A percentile compares a stretch with the other conserved stretches of the same genome.
phyloP scores from a whole-genome alignment of 2,113 vertebrate species.

The Xiphorhynchus elegans region DNA sequence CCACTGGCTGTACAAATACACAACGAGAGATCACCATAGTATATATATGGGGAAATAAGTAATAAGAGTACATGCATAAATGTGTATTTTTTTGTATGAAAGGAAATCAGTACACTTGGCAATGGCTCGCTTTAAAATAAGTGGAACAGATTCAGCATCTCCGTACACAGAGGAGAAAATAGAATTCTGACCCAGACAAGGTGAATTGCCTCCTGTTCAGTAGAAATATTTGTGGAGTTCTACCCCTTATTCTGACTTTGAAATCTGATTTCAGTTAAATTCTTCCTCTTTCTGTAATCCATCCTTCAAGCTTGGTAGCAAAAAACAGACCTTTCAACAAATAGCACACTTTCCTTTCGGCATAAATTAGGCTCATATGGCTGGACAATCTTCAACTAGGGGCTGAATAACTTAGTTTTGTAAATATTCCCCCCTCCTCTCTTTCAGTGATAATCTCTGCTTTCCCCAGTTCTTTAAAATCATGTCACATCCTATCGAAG shows the following conservation, averaged over 20 bases:
- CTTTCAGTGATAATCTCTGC: neutral
- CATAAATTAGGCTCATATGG: neutral
- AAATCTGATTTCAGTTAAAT: neutral
- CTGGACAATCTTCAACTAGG: neutral
- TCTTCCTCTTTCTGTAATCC: neutral
- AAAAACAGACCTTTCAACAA: constrained; percentile 42
- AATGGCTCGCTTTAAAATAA: neutral
- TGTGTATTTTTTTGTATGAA: neutral
- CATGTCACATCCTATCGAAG: constrained; percentile 3
- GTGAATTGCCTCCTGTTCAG: neutral
- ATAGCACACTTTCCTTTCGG: neutral
- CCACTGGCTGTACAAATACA: neutral
- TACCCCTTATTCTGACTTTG: neutral
- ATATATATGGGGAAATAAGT: neutral
- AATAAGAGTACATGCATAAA: neutral
- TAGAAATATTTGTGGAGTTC: neutral
- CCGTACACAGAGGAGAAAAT: neutral
- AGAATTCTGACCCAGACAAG: neutral
- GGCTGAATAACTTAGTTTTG: neutral
- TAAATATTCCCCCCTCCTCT: neutral
- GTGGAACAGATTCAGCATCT: neutral
- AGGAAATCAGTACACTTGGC: neutral
- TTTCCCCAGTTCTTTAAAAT: constrained; percentile 13
- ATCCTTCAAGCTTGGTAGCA: neutral
- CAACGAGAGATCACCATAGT: neutral